Conservation (phyloP, 2,797 vertebrate genomes). For the Eulemur mongoz region DNA sequence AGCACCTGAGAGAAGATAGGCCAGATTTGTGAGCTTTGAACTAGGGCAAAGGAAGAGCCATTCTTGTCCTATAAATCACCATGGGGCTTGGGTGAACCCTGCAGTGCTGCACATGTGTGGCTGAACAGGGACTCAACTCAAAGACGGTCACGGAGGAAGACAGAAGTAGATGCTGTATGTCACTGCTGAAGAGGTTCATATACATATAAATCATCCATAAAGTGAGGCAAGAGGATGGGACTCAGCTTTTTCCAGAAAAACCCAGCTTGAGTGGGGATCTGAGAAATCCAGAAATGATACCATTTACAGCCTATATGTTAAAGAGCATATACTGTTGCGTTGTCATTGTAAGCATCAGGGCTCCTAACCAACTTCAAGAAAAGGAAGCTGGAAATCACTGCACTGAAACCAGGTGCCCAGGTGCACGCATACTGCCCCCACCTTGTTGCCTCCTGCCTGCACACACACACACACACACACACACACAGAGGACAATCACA, state of each 20-base stretch:
- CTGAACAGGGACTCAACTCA: not conserved
- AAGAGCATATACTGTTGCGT: not conserved
- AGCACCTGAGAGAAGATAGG: not conserved
- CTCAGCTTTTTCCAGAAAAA: not conserved
- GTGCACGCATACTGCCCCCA: rapidly evolving
- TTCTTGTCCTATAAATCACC: not conserved
- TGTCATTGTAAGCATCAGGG: not conserved
- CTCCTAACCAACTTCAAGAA: not conserved
- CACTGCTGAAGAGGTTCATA: not conserved
- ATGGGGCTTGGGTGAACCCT: not conserved
- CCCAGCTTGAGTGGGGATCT: not conserved
- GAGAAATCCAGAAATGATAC: not conserved
- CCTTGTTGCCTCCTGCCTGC: rapidly evolving
- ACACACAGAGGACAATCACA: not conserved
- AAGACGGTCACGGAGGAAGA: not conserved
- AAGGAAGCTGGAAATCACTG: not conserved
- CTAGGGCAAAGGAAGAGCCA: not conserved
- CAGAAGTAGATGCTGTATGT: not conserved
- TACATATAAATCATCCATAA: not conserved
- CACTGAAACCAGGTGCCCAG: not conserved
- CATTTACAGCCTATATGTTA: not conserved
- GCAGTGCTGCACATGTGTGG: rapidly evolving
- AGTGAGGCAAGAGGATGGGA: not conserved
- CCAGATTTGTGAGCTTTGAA: not conserved
- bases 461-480: not conserved